Evolutionary conservation across 2,113 vertebrate species (phyloP).

Genomic region (Cacatua alba): DNA sequence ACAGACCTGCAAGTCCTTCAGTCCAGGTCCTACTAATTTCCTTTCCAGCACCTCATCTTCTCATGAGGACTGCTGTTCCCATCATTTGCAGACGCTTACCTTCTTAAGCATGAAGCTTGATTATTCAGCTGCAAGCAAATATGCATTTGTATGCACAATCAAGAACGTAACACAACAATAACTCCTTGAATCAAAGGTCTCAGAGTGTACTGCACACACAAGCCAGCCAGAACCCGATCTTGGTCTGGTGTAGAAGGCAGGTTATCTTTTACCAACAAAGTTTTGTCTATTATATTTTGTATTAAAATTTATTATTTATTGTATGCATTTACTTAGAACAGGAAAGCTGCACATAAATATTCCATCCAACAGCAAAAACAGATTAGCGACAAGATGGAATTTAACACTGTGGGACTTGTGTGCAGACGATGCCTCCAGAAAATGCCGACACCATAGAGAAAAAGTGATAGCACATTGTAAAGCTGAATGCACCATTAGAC

Average conservation of each 20-base stretch:
- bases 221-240: not conserved
- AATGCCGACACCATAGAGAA: not conserved
- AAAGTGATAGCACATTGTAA: not conserved
- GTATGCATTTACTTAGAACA: not conserved
- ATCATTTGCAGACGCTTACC: slow-evolving; percentile 14
- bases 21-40: not conserved
- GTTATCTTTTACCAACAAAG: not conserved
- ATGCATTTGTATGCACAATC: slow-evolving; percentile 1
- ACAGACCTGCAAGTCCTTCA: slow-evolving; percentile 31
- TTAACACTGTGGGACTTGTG: not conserved
- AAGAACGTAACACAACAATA: not conserved
- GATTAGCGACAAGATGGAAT: not conserved
- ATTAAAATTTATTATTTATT: not conserved
- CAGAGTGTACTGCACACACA: not conserved
- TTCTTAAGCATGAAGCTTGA: slow-evolving; percentile 35
- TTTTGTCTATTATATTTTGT: not conserved
- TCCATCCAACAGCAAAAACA: not conserved
- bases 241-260: not conserved
- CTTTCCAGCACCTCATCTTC: slow-evolving; percentile 27
- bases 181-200: not conserved
- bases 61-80: not conserved
- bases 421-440: not conserved
- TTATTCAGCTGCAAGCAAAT: slow-evolving; percentile 41
- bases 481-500: not conserved
- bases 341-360: not conserved